These are phyloP conservation scores for Brienomyrus longianalis DNA, from an alignment of 2,113 vertebrate genomes.

Conservation along the genomic window DNA sequence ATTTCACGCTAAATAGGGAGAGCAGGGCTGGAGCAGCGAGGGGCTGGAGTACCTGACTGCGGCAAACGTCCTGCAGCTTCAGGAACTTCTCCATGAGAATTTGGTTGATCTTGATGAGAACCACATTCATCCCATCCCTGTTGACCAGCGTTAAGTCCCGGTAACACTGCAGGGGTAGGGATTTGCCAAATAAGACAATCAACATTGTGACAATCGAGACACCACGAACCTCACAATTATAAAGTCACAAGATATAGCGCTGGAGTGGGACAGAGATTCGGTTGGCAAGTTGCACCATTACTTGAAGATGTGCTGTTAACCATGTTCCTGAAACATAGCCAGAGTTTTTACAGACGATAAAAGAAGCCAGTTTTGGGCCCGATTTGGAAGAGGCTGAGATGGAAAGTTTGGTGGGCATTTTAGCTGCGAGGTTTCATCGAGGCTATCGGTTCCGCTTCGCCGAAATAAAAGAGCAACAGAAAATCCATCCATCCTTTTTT, in stretches of 20 bases:
- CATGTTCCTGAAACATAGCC: background rate
- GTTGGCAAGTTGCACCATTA: background rate
- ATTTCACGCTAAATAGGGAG: background rate
- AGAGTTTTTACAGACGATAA: background rate
- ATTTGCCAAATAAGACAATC: background rate
- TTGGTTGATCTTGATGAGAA: slow-evolving; percentile 92
- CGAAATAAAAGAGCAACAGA: background rate
- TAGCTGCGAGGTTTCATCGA: background rate
- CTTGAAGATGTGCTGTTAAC: background rate
- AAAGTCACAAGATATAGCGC: background rate
- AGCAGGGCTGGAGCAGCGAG: background rate
- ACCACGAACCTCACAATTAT: background rate
- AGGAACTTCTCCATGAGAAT: slow-evolving; percentile 92
- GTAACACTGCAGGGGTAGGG: slow-evolving; percentile 66
- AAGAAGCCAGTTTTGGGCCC: background rate
- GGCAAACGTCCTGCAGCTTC: slow-evolving; percentile 80
- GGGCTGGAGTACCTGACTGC: slow-evolving; percentile 60
- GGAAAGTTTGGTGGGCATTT: background rate
- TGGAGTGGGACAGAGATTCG: background rate
- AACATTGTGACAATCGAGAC: background rate
- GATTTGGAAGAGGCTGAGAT: background rate
- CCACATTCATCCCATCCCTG: slow-evolving; percentile 83
- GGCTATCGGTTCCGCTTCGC: background rate
- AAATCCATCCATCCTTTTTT: background rate
- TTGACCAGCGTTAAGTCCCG: slow-evolving; percentile 84